phyloP scores from a whole-genome alignment of 2,888 invertebrate species.

The Criorhina ranunculi region DNA sequence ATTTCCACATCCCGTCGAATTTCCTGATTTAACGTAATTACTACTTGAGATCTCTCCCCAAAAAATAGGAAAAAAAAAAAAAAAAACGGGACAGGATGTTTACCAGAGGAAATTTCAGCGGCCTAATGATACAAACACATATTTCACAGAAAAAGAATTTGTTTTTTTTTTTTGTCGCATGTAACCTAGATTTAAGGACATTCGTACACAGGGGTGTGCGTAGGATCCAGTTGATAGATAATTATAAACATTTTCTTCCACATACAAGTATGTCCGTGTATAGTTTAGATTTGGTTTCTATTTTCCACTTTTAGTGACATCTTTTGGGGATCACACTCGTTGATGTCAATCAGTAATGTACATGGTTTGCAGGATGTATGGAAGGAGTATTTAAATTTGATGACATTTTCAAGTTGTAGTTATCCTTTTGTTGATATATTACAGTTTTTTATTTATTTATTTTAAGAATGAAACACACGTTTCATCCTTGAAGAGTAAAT shows the following conservation, averaged over 20 bases:
- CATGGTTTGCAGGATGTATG: slow-evolving; percentile 28
- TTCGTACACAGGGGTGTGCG: background rate
- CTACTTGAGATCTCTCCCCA: slow-evolving; percentile 68
- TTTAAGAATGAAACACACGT: slow-evolving; percentile 35
- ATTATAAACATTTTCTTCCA: slow-evolving; percentile 61
- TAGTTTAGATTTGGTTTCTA: slow-evolving; percentile 37
- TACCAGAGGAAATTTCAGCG: slow-evolving; percentile 35
- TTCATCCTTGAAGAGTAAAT: slow-evolving; percentile 45
- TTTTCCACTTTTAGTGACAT: slow-evolving; percentile 44
- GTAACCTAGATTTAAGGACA: slow-evolving; percentile 26
- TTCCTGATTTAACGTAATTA: slow-evolving; percentile 55
- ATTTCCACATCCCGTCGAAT: slow-evolving; percentile 58
- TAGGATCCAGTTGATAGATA: slow-evolving; percentile 57
- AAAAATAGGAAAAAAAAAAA: background rate
- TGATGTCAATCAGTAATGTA: slow-evolving; percentile 50
- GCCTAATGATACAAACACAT: slow-evolving; percentile 42
- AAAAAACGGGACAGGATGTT: slow-evolving; percentile 63
- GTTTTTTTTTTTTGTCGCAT: background rate
- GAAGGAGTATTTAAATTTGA: slow-evolving; percentile 10
- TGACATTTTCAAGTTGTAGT: slow-evolving; percentile 12
- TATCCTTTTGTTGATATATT: slow-evolving; percentile 26
- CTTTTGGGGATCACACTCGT: slow-evolving; percentile 42
- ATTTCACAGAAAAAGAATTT: background rate
- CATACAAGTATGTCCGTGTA: background rate
- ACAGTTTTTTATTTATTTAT: slow-evolving; percentile 65